Conservation (phyloP, 2,113 vertebrate species). For the Pithys albifrons region DNA sequence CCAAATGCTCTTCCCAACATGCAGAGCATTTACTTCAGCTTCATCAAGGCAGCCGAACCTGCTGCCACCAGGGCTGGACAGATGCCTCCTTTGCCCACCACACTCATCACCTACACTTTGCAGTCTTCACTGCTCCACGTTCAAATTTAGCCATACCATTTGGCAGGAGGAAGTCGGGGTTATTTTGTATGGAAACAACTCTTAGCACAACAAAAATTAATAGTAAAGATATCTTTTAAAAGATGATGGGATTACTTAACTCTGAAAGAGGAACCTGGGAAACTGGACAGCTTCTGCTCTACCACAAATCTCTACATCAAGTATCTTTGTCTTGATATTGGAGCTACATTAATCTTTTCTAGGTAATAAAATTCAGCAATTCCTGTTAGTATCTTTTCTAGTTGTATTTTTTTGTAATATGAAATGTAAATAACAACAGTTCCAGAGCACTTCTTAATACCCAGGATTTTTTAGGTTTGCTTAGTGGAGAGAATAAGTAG, state of each 20-base stretch:
- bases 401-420: background rate
- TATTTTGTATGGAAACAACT: background rate
- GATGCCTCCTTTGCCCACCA: background rate
- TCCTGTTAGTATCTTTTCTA: background rate
- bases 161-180: background rate
- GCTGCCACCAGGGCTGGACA: background rate
- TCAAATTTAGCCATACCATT: background rate
- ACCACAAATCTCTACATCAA: background rate
- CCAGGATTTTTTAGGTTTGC: background rate
- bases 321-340: background rate
- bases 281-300: background rate
- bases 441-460: background rate
- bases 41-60: background rate
- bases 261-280: background rate
- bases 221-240: background rate
- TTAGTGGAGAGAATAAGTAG: background rate
- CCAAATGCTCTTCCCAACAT: background rate
- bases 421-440: background rate
- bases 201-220: background rate
- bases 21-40: background rate
- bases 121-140: background rate
- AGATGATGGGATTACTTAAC: background rate
- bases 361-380: background rate
- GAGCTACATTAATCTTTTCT: background rate
- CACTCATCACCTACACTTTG: accelerated